These are phyloP conservation scores for Neotoma lepida DNA, from an alignment of 2,113 vertebrate species.

Conservation along the genomic window DNA sequence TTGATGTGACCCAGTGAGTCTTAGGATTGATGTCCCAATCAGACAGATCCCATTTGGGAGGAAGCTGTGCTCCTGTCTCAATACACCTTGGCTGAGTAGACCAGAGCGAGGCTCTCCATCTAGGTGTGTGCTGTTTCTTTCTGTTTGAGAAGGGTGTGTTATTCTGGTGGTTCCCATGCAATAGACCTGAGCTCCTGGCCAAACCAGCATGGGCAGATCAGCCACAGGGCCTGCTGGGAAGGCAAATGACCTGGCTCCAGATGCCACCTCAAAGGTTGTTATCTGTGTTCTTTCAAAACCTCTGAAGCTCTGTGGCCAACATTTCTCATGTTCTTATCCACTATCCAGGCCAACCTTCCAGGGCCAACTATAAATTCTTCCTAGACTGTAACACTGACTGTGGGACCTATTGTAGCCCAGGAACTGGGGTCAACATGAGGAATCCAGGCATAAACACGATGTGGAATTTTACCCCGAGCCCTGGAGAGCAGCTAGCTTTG, in stretches of 20 bases:
- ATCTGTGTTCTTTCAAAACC: neutral
- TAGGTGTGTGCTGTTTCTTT: neutral
- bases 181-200: neutral
- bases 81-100: neutral
- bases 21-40: neutral
- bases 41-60: neutral
- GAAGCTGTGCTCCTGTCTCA: neutral
- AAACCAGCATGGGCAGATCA: neutral
- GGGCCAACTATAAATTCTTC: neutral
- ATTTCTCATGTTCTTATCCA: neutral
- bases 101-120: neutral
- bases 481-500: neutral
- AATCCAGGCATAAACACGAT: conserved; percentile 25
- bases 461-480: neutral
- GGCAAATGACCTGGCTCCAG: neutral
- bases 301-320: neutral
- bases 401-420: neutral
- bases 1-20: neutral
- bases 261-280: no score
- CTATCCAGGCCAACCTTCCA: neutral
- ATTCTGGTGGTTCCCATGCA: neutral
- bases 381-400: neutral
- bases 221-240: neutral
- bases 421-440: neutral
- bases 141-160: neutral